Base-by-base conservation (phyloP, 2,797 vertebrate genomes). In the Pachyuromys duprasi region DNA sequence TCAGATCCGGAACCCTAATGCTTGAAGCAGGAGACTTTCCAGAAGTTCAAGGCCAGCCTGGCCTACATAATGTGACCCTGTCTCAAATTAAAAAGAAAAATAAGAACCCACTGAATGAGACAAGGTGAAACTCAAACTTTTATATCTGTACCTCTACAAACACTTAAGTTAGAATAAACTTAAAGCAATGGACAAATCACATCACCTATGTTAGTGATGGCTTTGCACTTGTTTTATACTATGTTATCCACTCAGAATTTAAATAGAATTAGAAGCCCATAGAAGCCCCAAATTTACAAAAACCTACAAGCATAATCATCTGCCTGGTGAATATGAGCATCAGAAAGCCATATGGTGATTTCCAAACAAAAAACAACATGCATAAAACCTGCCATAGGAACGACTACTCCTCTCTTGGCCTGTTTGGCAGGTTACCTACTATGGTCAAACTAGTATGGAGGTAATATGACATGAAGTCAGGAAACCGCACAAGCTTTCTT, bases 331-430 rank as follows among this genome's bases (percentile, higher is more conserved):
- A 39, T 82, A 70, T 8, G 93, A 82, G 45, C 63, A 95, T 8
- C 72, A 89, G 53, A 76, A 89, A 94, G 63, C 33, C 60, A 83
- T 91, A 82, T 93, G 82, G 49, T 86, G n/a, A n/a, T 74, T 96
- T 89, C 83, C 33, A 87, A 91, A 93, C 81, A 86, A 86, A 84
- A 93, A 42, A 83, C 28, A 90, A 31, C 81, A 80, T 9, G 15
- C 76, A 78, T 2, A 79, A 17, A 92, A 94, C 63, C 63, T 86
- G 31, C 81, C 69, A 91, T 76, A 89, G 22, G 92, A 88, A 74
- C 8, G 70, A 39, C 24, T 70, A 39, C 24, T 55, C 33, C 70
- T 39, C 22, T 79, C 62, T 92, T 18, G 33, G 33, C 57, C 67
- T 60, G 49, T 72, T 72, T 67, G 42, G 92, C 53, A 80, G 26